A percentile compares a stretch with the other conserved stretches of the same genome.
phyloP scores from a whole-genome alignment of 2,113 vertebrate genomes.

The Amblyopsis rosae region DNA sequence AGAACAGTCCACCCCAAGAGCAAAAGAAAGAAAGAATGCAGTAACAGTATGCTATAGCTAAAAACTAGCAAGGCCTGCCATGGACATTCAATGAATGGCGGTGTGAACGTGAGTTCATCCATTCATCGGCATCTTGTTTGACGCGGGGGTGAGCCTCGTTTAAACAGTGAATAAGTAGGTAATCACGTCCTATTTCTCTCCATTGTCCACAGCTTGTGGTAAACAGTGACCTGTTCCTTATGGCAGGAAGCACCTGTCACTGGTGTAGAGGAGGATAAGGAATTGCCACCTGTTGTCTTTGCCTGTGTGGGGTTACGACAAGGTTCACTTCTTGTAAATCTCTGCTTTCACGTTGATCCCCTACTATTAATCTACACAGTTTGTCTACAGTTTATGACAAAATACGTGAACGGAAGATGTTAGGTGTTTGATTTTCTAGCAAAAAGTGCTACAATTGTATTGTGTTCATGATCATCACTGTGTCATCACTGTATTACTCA shows the following conservation, averaged over 20 bases:
- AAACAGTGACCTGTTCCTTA: constrained; percentile 38
- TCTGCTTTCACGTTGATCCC: neutral
- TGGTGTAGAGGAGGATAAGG: constrained; percentile 34
- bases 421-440: too few relatives aligned
- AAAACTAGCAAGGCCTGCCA: neutral
- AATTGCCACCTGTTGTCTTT: constrained; percentile 65
- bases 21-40: constrained; percentile 26
- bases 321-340: constrained; percentile 47
- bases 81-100: too few relatives aligned
- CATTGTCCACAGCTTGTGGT: constrained; percentile 48
- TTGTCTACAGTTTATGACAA: neutral
- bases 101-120: neutral
- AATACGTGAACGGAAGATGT: too few relatives aligned
- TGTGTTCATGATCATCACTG: too few relatives aligned
- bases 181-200: constrained; percentile 39
- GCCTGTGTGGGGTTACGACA: constrained; percentile 33
- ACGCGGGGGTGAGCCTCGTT: too few relatives aligned
- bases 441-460: too few relatives aligned
- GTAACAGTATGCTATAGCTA: neutral
- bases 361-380: neutral
- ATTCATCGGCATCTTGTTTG: neutral
- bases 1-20: constrained; percentile 7
- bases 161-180: constrained; percentile 35
- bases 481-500: too few relatives aligned
- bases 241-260: constrained; percentile 68